Conservation (phyloP, 2,888 invertebrate genomes). For the Cephus pulcher region DNA sequence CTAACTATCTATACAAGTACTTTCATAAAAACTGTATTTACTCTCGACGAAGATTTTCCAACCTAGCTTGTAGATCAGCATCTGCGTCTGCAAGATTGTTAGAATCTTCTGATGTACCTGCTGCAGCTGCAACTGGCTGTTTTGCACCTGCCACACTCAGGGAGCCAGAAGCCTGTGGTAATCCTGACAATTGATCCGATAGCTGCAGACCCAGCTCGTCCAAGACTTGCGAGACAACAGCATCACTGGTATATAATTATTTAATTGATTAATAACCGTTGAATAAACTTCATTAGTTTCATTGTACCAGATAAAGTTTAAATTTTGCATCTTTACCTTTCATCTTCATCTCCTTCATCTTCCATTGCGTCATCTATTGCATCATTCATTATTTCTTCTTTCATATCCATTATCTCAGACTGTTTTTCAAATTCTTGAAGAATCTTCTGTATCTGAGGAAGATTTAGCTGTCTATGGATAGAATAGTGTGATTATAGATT, state of each 20-base stretch:
- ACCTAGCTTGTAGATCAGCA: conserved; percentile 95
- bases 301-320: conserved; percentile 1
- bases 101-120: conserved; percentile 68
- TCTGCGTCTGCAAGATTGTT: conserved; percentile 82
- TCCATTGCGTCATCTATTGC: conserved; percentile 99
- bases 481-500: conserved; percentile 1
- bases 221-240: conserved; percentile 94
- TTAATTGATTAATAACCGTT: not conserved
- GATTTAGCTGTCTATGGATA: conserved; percentile 82
- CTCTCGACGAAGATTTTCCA: conserved; percentile 94
- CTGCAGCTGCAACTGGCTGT: conserved; percentile 72
- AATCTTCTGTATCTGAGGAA: conserved; percentile 99
- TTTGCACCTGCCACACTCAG: conserved; percentile 72
- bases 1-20: not conserved
- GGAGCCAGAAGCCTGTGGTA: conserved; percentile 78
- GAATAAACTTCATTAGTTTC: not conserved
- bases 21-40: conserved; percentile 60
- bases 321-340: conserved; percentile 74
- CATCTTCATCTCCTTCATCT: conserved; percentile 97
- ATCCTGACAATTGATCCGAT: conserved; percentile 89
- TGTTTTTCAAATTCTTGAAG: conserved; percentile 98
- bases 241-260: conserved; percentile 75
- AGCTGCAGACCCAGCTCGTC: conserved; percentile 98
- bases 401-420: conserved; percentile 99
- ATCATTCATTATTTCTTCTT: conserved; percentile 99